Percentiles rank a stretch among this genome's conserved stretches.
Conservation (phyloP, 2,113 vertebrate genomes). For the Calypte anna region DNA sequence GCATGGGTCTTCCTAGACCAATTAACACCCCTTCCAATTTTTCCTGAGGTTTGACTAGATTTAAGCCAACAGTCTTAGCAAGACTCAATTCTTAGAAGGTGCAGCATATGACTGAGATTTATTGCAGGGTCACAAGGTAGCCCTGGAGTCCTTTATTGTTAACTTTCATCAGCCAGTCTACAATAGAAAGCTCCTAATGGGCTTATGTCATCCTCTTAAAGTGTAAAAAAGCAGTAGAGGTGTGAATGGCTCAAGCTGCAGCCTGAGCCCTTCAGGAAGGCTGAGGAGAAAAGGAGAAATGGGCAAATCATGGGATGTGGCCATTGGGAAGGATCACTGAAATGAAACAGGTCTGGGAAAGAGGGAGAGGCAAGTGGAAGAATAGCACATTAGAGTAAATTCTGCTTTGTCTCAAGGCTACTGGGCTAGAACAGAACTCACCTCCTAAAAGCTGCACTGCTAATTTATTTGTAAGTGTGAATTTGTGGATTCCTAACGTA, state of each 20-base stretch:
- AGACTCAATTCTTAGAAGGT: background rate
- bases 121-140: background rate
- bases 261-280: background rate
- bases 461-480: slow-evolving; percentile 55
- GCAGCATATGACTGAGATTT: background rate
- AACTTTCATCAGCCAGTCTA: background rate
- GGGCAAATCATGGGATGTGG: background rate
- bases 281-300: background rate
- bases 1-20: background rate
- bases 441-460: slow-evolving; percentile 2
- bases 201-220: background rate
- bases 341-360: background rate
- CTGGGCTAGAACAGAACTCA: background rate
- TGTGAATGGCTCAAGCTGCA: background rate
- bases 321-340: background rate
- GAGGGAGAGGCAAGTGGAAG: background rate
- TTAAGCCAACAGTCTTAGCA: background rate
- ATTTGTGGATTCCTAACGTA: slow-evolving; percentile 50
- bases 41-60: background rate
- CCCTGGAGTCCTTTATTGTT: background rate
- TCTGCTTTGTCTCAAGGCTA: slow-evolving; percentile 9
- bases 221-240: background rate
- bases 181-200: background rate
- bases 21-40: background rate
- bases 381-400: background rate